Percentiles rank a stretch among this genome's conserved stretches.
Conservation (phyloP, 2,888 invertebrate genomes). For the Habroteleia sp. region DNA sequence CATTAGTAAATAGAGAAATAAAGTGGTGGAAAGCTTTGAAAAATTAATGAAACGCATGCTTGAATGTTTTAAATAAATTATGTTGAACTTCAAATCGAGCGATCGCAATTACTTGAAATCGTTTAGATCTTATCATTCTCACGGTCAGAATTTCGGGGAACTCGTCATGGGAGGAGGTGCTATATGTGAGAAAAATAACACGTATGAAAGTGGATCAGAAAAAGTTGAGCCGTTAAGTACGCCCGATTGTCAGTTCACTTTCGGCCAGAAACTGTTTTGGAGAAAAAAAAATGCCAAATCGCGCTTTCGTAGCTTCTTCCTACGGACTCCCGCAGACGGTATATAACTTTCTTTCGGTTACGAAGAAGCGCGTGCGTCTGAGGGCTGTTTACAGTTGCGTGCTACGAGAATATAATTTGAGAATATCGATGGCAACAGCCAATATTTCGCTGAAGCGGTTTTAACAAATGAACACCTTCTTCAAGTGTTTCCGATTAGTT, state of each 20-base stretch:
- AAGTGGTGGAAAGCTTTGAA: no score
- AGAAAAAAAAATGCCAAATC: slow-evolving; percentile 18
- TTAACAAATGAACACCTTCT: slow-evolving; percentile 45
- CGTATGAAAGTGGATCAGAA: slow-evolving; percentile 32
- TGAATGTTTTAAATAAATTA: no score
- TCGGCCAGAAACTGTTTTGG: slow-evolving; percentile 9
- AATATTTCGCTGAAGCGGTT: slow-evolving; percentile 43
- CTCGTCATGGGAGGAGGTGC: slow-evolving; percentile 12
- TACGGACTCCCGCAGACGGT: slow-evolving; percentile 28
- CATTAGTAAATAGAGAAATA: no score
- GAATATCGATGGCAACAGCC: slow-evolving; percentile 21
- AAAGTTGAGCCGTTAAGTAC: slow-evolving; percentile 22
- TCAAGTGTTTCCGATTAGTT: slow-evolving; percentile 36
- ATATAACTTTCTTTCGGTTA: slow-evolving; percentile 30
- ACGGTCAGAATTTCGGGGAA: slow-evolving; percentile 22
- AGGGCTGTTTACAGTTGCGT: slow-evolving; percentile 33
- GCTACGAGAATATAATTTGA: slow-evolving; percentile 42
- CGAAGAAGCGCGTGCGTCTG: slow-evolving; percentile 28
- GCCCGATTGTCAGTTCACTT: slow-evolving; percentile 28
- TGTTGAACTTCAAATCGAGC: no score
- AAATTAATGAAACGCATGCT: no score
- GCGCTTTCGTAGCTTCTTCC: slow-evolving; percentile 14
- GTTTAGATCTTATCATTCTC: slow-evolving; percentile 35
- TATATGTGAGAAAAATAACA: slow-evolving; percentile 49
- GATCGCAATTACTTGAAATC: slow-evolving; percentile 30